phyloP scores from a whole-genome alignment of 2,888 invertebrate species.

The Eristalinus sepulchralis region DNA sequence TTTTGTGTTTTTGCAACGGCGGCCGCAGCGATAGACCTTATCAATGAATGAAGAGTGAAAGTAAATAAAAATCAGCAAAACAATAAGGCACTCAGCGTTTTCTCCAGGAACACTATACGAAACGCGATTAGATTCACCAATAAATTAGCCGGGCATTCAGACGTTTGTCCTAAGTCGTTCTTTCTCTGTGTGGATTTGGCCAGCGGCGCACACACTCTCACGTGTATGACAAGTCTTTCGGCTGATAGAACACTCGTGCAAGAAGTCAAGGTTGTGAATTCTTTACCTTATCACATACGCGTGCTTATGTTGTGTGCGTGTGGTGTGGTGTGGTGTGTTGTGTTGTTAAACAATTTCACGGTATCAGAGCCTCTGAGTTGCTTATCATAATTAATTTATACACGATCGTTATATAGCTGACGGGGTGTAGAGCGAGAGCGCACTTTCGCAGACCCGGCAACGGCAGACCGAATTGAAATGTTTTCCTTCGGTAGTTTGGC shows the following conservation, averaged over 20 bases:
- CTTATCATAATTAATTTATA: conserved; percentile 52
- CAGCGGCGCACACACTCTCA: background rate
- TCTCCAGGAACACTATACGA: background rate
- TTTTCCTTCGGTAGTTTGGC: background rate
- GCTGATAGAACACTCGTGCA: background rate
- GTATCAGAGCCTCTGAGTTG: conserved; percentile 12
- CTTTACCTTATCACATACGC: conserved; percentile 47
- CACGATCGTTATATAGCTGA: background rate
- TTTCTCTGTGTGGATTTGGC: background rate
- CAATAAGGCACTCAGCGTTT: background rate
- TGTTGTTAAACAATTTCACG: background rate
- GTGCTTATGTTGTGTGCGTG: background rate
- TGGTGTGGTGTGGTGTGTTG: conserved; percentile 29
- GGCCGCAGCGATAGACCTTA: conserved; percentile 9
- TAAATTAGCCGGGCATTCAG: background rate
- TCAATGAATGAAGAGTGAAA: conserved; percentile 50
- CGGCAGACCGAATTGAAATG: background rate
- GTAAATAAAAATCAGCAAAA: conserved; percentile 11
- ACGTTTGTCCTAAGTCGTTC: background rate
- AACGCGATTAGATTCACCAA: background rate
- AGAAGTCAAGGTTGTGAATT: conserved; percentile 63
- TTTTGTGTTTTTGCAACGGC: conserved; percentile 23
- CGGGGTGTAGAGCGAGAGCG: background rate
- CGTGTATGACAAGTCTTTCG: background rate
- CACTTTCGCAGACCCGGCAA: background rate